Base-by-base conservation (phyloP, 2,797 vertebrate genomes). In the Margarornis squamiger region DNA sequence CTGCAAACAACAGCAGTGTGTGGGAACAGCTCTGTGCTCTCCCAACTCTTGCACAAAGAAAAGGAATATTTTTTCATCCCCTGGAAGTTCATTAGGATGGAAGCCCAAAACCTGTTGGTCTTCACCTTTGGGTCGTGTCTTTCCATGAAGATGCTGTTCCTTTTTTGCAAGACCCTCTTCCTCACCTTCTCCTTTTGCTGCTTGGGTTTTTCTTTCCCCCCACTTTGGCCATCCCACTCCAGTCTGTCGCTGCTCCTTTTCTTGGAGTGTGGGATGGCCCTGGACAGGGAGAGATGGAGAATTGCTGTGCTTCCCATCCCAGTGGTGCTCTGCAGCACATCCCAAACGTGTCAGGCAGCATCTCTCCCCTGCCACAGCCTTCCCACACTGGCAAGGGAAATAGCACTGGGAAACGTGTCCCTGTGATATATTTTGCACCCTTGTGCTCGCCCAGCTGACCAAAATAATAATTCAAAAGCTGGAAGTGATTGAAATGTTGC, bases 241-340 rank as follows among this genome's bases (percentile, higher is more conserved):
- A 57, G 21, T 2, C 6, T 13, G 12, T 13, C 1, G 1, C 14
- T 61, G 10, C 10, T 46, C 29, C 63, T 5, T 3, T 0, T n/a
- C 49, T 66, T 57, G 51, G 26, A 38, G n/a, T 14, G 9, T 21
- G 14, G 9, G 4, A 7, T 12, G 30, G 49, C 34, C 41, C 16
- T 46, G 38, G 45, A 12, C 49, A 39, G 36, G 21, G 9, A 24
- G 30, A 76, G 32, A 23, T 9, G 34, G 17, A 51, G 0, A 4
- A 72, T 22, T 9, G 54, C 26, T 34, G 10, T 74, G 26, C 30
- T 67, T 75, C 46, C 43, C 2, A 3, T 7, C 16, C 14, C 29
- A 27, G 9, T 38, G 1, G 30, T 41, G 45, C 15, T 46, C 58
- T 90, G 36, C 48, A 70, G 66, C 57, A 22, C 29, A 29, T 6